Conservation (phyloP, 1,140 invertebrate genomes). For the Lordiphosa stackelbergi region DNA sequence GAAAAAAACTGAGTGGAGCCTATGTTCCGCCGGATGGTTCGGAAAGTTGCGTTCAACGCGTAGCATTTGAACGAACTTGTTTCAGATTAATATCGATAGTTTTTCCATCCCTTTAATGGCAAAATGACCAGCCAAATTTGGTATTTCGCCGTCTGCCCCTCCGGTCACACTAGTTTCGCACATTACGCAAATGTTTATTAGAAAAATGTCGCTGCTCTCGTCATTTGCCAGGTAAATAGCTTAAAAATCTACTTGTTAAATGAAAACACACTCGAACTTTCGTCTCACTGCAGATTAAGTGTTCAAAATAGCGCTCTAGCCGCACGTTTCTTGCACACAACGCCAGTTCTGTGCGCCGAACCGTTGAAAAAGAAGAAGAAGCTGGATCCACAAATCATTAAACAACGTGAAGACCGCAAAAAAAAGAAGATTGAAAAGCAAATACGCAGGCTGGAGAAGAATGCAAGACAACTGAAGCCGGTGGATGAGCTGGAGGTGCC, state of each 20-base stretch:
- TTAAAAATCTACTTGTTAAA: background rate
- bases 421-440: constrained; percentile 89
- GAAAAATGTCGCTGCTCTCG: constrained; percentile 51
- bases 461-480: constrained; percentile 87
- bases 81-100: background rate
- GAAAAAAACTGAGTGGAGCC: too few relatives aligned
- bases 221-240: constrained; percentile 42
- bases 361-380: constrained; percentile 93
- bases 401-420: constrained; percentile 86
- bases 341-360: constrained; percentile 80
- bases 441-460: constrained; percentile 87
- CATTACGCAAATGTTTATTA: constrained; percentile 51
- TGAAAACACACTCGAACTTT: background rate
- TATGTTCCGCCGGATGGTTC: too few relatives aligned
- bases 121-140: constrained; percentile 1
- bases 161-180: background rate
- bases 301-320: constrained; percentile 24
- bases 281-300: constrained; percentile 28
- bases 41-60: too few relatives aligned
- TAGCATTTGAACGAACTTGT: too few relatives aligned
- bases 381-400: constrained; percentile 87
- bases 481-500: constrained; percentile 88
- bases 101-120: too few relatives aligned
- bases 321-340: constrained; percentile 54
- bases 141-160: background rate